phyloP scores from a whole-genome alignment of 2,113 vertebrate genomes.

The Aegotheles bennettii region DNA sequence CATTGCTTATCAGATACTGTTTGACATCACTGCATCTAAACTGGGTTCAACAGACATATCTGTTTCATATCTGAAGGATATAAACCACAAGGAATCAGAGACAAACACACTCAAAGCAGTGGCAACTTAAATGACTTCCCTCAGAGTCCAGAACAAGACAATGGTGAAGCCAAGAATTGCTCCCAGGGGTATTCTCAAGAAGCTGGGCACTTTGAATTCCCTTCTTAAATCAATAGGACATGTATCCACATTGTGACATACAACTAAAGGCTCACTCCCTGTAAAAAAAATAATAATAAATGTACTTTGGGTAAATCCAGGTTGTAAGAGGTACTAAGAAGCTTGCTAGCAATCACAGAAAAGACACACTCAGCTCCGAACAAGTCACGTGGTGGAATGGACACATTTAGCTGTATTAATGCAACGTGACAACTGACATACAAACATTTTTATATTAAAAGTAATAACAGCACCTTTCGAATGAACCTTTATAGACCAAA shows the following conservation, averaged over 20 bases:
- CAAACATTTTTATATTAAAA: not conserved
- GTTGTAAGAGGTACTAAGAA: not conserved
- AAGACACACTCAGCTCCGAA: not conserved
- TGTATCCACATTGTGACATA: not conserved
- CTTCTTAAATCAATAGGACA: not conserved
- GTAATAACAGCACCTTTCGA: not conserved
- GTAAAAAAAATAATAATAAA: not conserved
- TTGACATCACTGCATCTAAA: not conserved
- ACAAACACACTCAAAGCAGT: not conserved
- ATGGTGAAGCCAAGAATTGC: not conserved
- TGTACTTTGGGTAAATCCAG: not conserved
- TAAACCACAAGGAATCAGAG: not conserved
- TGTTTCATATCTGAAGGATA: not conserved
- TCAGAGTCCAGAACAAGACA: not conserved
- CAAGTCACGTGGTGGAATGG: rapidly evolving
- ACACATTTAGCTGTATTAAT: not conserved
- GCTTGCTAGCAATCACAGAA: not conserved
- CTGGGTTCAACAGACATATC: not conserved
- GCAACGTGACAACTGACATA: not conserved
- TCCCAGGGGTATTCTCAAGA: not conserved
- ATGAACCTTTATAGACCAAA: not conserved
- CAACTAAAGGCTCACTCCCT: not conserved
- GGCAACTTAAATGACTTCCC: not conserved
- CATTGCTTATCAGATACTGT: not conserved
- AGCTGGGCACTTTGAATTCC: not conserved